A percentile compares a stretch with the other conserved stretches of the same genome.
These are phyloP conservation scores for Diadumene lineata DNA, from an alignment of 92 coral and sea anemone species.

Conservation along the genomic window DNA sequence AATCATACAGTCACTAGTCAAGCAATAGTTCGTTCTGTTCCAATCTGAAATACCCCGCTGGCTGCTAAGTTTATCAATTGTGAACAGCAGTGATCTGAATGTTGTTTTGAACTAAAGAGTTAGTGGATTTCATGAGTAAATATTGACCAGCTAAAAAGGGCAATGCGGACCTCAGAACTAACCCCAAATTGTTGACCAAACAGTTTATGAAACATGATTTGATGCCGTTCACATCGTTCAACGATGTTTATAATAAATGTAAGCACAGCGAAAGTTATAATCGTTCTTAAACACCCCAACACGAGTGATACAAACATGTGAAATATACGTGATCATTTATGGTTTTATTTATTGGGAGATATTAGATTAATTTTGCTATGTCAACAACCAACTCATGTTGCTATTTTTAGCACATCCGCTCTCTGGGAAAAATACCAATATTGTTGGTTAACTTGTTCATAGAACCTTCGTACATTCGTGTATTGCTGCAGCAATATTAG, in stretches of 20 bases:
- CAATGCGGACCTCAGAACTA: not conserved
- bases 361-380: conserved; percentile 23
- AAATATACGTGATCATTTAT: conserved; percentile 3
- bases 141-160: conserved; percentile 10
- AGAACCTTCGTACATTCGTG: too few species aligned
- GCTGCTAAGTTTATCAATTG: not conserved
- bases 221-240: not conserved
- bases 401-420: conserved; percentile 25
- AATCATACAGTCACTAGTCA: not conserved
- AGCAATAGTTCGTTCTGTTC: not conserved
- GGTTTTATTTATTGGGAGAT: conserved; percentile 13
- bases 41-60: conserved; percentile 23
- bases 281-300: not conserved
- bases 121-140: not conserved
- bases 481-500: too few species aligned
- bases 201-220: too few species aligned
- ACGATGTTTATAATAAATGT: not conserved
- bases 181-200: not conserved
- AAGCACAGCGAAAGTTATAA: not conserved
- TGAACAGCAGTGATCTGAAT: not conserved
- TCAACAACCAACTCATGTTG: conserved; percentile 1
- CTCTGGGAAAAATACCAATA: conserved; percentile 35
- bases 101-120: not conserved
- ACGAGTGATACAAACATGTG: not conserved
- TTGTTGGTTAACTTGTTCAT: too few species aligned